Conservation (phyloP, 2,113 vertebrate genomes). For the Plectropomus leopardus region DNA sequence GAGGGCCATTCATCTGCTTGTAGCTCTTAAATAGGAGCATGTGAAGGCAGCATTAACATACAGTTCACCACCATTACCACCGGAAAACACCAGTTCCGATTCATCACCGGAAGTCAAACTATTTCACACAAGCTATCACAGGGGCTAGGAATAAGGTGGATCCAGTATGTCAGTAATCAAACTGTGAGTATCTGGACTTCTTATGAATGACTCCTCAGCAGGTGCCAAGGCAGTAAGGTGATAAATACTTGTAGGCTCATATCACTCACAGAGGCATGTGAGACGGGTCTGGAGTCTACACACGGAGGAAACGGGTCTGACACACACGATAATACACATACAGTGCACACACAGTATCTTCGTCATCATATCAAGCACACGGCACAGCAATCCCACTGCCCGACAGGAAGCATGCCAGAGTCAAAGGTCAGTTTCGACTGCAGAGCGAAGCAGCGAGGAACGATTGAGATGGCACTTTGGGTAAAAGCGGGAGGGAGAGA, state of each 20-base stretch:
- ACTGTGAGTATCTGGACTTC: conserved; percentile 17
- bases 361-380: conserved; percentile 4
- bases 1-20: too few relatives aligned
- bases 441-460: conserved; percentile 30
- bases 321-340: conserved; percentile 16
- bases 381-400: conserved; percentile 25
- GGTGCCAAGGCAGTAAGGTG: conserved; percentile 61
- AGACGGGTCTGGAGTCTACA: conserved; percentile 70
- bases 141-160: too few relatives aligned
- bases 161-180: conserved; percentile 16
- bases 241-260: conserved; percentile 69
- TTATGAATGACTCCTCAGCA: conserved; percentile 63
- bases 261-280: conserved; percentile 73
- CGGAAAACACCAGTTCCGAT: too few relatives aligned
- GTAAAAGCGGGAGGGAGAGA: conserved; percentile 36
- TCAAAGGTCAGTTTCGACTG: conserved; percentile 37
- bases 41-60: too few relatives aligned
- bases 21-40: too few relatives aligned
- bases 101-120: too few relatives aligned
- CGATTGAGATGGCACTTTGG: conserved; percentile 46
- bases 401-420: conserved; percentile 37
- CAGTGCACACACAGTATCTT: neutral
- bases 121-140: too few relatives aligned
- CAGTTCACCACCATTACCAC: too few relatives aligned
- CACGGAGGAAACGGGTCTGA: conserved; percentile 34